phyloP scores from a whole-genome alignment of 2,797 vertebrate genomes.

The Gallinago nigripennis region DNA sequence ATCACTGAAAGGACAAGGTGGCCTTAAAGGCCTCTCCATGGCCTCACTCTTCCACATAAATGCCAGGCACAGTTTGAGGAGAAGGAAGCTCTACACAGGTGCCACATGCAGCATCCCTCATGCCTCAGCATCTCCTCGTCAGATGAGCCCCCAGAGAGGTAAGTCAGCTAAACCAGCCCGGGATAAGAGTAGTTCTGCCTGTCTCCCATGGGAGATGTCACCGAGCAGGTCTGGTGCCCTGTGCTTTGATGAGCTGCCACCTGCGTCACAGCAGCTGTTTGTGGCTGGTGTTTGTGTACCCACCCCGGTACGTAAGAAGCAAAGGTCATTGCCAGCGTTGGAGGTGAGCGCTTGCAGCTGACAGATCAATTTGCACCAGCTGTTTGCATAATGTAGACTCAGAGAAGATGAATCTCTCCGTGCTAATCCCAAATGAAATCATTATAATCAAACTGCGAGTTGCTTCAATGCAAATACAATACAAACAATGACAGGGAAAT shows the following conservation, averaged over 20 bases:
- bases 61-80: background rate
- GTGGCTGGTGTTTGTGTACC: background rate
- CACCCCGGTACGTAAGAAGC: background rate
- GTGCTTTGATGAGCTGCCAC: background rate
- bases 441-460: slow-evolving; percentile 49
- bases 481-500: slow-evolving; percentile 48
- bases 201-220: background rate
- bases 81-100: background rate
- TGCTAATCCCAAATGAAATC: slow-evolving; percentile 49
- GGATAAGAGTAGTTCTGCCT: background rate
- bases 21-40: background rate
- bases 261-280: background rate
- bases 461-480: slow-evolving; percentile 43
- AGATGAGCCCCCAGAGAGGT: background rate
- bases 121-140: background rate
- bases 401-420: background rate
- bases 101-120: background rate
- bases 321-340: background rate
- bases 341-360: background rate
- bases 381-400: slow-evolving; percentile 22
- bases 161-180: background rate
- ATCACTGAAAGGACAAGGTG: background rate
- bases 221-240: background rate
- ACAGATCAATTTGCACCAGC: slow-evolving; percentile 1
- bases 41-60: background rate